phyloP scores from a whole-genome alignment of 2,113 vertebrate species.

The Caranx melampygus region DNA sequence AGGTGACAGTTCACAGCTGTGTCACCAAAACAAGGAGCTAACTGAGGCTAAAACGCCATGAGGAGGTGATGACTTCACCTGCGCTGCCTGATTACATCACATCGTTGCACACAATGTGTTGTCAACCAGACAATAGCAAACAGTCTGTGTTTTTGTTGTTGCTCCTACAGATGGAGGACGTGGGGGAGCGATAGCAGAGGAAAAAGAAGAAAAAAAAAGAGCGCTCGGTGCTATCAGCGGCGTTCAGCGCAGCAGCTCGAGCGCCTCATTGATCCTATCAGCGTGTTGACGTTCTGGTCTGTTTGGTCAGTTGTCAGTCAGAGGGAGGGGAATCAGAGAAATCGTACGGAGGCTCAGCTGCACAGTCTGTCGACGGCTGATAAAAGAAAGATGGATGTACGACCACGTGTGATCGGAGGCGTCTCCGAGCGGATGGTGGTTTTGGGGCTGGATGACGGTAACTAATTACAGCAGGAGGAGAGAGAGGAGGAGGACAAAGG shows the following conservation, averaged over 20 bases:
- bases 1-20: no score
- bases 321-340: slow-evolving; percentile 49
- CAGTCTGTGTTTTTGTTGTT: not conserved
- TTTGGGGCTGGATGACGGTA: slow-evolving; percentile 39
- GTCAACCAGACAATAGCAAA: not conserved
- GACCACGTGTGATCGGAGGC: slow-evolving; percentile 32
- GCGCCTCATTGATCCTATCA: slow-evolving; percentile 36
- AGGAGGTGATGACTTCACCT: not conserved
- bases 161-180: slow-evolving; percentile 1
- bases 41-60: not conserved
- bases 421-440: slow-evolving; percentile 23
- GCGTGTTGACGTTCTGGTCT: slow-evolving; percentile 33
- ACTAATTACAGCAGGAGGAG: slow-evolving; percentile 39
- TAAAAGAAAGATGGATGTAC: slow-evolving; percentile 52
- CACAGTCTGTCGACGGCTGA: slow-evolving; percentile 46
- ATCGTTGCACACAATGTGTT: not conserved
- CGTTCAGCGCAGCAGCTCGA: not conserved
- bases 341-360: slow-evolving; percentile 19
- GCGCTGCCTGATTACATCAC: not conserved
- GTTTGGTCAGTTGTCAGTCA: slow-evolving; percentile 64
- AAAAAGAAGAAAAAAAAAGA: not conserved
- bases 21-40: not conserved
- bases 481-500: slow-evolving; percentile 14
- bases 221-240: slow-evolving; percentile 30
- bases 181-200: not conserved